Evolutionary conservation across 2,797 vertebrate genomes (phyloP).

Genomic region (Percopsis omiscomaycus): DNA sequence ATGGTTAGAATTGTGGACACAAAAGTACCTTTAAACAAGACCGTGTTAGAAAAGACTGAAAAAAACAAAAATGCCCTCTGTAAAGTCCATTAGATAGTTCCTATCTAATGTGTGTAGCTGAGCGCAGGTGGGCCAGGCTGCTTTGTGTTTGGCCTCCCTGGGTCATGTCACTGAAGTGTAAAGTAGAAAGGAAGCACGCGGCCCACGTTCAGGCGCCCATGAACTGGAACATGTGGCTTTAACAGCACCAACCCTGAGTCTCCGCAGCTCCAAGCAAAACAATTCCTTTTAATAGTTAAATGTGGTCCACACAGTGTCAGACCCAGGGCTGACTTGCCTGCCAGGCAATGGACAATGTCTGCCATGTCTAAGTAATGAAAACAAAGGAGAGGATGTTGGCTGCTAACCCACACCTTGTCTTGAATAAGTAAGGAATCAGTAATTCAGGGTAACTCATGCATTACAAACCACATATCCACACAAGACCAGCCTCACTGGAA

Average conservation of each 20-base stretch:
- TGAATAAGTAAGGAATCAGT: conserved; percentile 53
- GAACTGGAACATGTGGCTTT: conserved; percentile 70
- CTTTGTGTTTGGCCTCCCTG: conserved; percentile 57
- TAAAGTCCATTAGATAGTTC: conserved; percentile 10
- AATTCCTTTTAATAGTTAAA: conserved; percentile 59
- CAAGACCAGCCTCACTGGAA: conserved; percentile 30
- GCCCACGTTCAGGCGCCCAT: conserved; percentile 56
- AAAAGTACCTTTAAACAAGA: no score
- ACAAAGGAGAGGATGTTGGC: conserved; percentile 51
- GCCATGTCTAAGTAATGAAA: conserved; percentile 61
- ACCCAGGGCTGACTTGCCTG: conserved; percentile 54
- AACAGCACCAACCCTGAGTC: conserved; percentile 53
- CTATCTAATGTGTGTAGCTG: conserved; percentile 65
- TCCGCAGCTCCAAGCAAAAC: conserved; percentile 69
- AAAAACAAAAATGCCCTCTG: neutral
- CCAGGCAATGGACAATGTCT: conserved; percentile 60
- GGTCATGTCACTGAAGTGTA: conserved; percentile 65
- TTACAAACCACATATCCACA: conserved; percentile 32
- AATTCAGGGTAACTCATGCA: conserved; percentile 55
- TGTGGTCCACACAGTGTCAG: conserved; percentile 57
- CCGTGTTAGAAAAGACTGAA: neutral
- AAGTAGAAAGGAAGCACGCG: conserved; percentile 65
- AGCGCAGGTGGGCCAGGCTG: conserved; percentile 69
- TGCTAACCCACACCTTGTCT: conserved; percentile 56
- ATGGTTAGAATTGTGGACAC: no score